These are phyloP conservation scores for Lepisosteus oculatus DNA, from an alignment of 2,113 vertebrate genomes.

Conservation along the genomic window DNA sequence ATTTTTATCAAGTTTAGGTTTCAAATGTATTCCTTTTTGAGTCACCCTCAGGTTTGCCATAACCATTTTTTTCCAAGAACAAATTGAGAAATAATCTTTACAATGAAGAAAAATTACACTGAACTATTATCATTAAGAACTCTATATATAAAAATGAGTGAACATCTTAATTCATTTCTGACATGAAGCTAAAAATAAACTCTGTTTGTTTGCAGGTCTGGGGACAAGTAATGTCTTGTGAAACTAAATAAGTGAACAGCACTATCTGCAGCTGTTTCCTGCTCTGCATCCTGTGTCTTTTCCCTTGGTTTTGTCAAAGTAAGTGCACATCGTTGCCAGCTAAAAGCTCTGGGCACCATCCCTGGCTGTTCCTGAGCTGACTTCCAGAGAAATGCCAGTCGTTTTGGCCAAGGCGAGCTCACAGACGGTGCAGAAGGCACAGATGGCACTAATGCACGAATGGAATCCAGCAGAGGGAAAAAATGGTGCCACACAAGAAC, in stretches of 20 bases:
- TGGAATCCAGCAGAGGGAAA: slow-evolving; percentile 92
- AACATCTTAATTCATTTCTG: slow-evolving; percentile 1
- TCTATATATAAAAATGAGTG: too few species aligned
- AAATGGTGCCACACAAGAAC: slow-evolving; percentile 79
- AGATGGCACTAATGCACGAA: slow-evolving; percentile 99
- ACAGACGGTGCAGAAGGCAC: slow-evolving; percentile 95
- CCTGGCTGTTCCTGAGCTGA: slow-evolving; percentile 58
- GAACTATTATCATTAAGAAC: too few species aligned
- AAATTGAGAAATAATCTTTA: too few species aligned
- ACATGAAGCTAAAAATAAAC: slow-evolving; percentile 16
- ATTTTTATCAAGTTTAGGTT: too few species aligned
- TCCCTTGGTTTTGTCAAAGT: slow-evolving; percentile 50
- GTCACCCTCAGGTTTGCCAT: neutral
- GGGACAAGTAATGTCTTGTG: slow-evolving; percentile 32
- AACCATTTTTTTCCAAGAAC: neutral
- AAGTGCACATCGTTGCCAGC: slow-evolving; percentile 69
- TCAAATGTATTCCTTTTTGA: too few species aligned
- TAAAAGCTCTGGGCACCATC: slow-evolving; percentile 66
- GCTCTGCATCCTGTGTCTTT: slow-evolving; percentile 32
- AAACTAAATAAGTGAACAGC: slow-evolving; percentile 34
- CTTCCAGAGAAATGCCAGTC: slow-evolving; percentile 93
- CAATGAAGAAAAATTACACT: too few species aligned
- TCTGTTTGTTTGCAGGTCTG: slow-evolving; percentile 14
- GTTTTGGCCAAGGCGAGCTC: slow-evolving; percentile 84
- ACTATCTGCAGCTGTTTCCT: slow-evolving; percentile 66